Conservation (phyloP, 2,113 vertebrate genomes). For the Lonchura striata region DNA sequence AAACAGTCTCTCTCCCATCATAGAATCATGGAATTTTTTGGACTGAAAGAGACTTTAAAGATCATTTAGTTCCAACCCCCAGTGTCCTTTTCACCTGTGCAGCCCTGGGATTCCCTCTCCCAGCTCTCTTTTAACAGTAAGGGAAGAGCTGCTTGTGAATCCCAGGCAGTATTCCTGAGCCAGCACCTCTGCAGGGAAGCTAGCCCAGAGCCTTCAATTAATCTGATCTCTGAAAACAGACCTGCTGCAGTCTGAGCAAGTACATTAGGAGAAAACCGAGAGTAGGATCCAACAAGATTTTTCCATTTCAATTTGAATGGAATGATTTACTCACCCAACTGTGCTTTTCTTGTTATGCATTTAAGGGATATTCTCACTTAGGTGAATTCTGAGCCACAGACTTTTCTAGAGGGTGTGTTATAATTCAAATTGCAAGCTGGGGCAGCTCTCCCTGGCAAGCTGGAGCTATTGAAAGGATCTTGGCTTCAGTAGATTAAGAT, state of each 20-base stretch:
- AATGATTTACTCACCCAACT: constrained; percentile 3
- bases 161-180: neutral
- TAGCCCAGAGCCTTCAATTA: neutral
- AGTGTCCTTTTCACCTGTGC: neutral
- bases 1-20: neutral
- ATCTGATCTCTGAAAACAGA: neutral
- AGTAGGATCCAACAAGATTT: neutral
- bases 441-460: constrained; percentile 15
- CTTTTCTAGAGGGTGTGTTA: constrained; percentile 45
- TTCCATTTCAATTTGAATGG: neutral
- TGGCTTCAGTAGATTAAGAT: constrained; percentile 18
- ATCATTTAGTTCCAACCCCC: neutral
- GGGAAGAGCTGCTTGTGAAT: neutral
- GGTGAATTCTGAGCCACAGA: neutral
- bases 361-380: neutral
- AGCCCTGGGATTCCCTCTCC: neutral
- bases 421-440: constrained; percentile 32
- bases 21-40: neutral
- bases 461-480: constrained; percentile 34
- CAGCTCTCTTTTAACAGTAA: neutral
- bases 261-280: neutral
- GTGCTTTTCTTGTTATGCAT: neutral
- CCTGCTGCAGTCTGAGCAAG: neutral
- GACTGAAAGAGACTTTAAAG: neutral
- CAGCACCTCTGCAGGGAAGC: neutral